phyloP scores from a whole-genome alignment of 1,140 invertebrate genomes.

The Dreissena polymorpha region DNA sequence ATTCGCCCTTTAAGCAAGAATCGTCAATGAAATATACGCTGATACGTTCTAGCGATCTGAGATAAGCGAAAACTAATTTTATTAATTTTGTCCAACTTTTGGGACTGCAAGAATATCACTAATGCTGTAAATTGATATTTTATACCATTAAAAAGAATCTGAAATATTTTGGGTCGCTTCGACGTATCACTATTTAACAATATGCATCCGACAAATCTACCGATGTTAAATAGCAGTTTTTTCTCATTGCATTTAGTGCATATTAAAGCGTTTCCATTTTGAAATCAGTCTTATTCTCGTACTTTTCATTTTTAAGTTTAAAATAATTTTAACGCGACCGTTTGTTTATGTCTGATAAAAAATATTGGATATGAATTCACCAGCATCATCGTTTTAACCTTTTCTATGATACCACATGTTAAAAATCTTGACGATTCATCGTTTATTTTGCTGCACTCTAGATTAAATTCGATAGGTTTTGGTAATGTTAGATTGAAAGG shows the following conservation, averaged over 20 bases:
- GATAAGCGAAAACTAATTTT: background rate
- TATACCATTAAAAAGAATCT: background rate
- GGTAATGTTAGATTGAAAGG: no score
- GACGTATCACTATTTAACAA: background rate
- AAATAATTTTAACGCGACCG: no score
- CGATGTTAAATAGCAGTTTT: background rate
- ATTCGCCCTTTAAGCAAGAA: background rate
- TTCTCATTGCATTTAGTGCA: slow-evolving; percentile 1
- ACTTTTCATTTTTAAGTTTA: no score
- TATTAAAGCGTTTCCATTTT: slow-evolving; percentile 13
- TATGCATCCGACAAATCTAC: slow-evolving; percentile 3
- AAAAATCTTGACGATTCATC: no score
- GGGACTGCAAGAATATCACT: background rate
- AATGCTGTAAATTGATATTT: background rate
- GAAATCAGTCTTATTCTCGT: background rate
- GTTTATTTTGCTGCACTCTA: no score
- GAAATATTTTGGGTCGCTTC: background rate
- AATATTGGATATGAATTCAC: no score
- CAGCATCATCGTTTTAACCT: no score
- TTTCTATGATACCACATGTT: no score
- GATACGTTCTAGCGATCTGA: background rate
- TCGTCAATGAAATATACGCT: no score
- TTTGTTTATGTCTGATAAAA: no score
- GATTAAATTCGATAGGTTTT: no score
- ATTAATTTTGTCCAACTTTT: slow-evolving; percentile 2